Percentiles rank a stretch among this genome's conserved stretches.
These are phyloP conservation scores for Colostygia pectinataria DNA, from an alignment of 2,888 invertebrate genomes.

Conservation along the genomic window DNA sequence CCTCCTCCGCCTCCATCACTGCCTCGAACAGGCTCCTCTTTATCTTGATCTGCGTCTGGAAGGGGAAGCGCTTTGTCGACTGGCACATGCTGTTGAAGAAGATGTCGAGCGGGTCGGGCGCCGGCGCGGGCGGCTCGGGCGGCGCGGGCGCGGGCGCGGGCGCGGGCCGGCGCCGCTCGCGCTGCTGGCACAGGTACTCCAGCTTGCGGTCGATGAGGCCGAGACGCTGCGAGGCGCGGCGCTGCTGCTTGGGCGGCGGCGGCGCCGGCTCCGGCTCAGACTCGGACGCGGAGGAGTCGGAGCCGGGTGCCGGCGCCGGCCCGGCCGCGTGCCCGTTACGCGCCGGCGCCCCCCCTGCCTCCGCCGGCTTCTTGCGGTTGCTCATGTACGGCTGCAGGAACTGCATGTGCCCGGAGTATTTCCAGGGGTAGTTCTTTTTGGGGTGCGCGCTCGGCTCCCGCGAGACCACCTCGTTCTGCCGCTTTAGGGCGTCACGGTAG, in stretches of 20 bases:
- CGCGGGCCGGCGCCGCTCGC: constrained; percentile 19
- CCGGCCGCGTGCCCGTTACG: constrained; percentile 32
- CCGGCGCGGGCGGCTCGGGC: constrained; percentile 25
- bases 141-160: constrained; percentile 16
- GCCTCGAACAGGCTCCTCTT: constrained; percentile 67
- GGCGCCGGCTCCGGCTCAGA: constrained; percentile 39
- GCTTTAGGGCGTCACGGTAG: constrained; percentile 74
- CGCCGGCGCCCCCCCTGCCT: constrained; percentile 39
- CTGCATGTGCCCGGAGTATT: constrained; percentile 72
- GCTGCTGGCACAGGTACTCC: constrained; percentile 5
- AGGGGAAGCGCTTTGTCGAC: constrained; percentile 70
- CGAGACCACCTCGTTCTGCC: constrained; percentile 67
- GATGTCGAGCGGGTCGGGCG: constrained; percentile 67
- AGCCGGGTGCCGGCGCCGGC: constrained; percentile 39
- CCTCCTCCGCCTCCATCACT: constrained; percentile 70
- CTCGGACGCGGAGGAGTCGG: constrained; percentile 39
- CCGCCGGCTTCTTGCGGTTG: constrained; percentile 62
- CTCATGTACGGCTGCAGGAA: constrained; percentile 78
- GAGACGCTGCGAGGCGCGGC: constrained; percentile 15
- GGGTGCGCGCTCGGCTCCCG: constrained; percentile 50
- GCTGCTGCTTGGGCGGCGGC: constrained; percentile 26
- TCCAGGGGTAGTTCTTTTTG: constrained; percentile 69
- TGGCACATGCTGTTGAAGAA: constrained; percentile 79
- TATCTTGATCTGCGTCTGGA: constrained; percentile 68
- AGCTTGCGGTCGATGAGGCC: constrained; percentile 20